Evolutionary conservation across 2,113 vertebrate genomes (phyloP).

Genomic region (Brevimyrus niger): DNA sequence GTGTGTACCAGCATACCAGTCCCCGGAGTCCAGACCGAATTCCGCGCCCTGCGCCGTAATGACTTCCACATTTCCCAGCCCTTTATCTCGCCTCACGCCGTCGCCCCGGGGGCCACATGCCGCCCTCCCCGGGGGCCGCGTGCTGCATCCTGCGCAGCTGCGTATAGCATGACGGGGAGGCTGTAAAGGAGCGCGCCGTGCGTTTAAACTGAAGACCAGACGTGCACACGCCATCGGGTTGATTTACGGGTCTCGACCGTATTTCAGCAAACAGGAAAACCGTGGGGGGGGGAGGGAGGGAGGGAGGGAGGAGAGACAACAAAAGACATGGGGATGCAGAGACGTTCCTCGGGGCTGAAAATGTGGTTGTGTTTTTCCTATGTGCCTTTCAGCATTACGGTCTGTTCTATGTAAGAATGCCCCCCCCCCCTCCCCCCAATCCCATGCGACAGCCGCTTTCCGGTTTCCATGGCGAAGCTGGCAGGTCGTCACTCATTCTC

Average conservation of each 20-base stretch:
- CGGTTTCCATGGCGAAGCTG: background rate
- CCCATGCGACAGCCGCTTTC: background rate
- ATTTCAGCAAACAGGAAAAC: background rate
- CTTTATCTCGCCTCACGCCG: conserved; percentile 31
- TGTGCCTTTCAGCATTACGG: background rate
- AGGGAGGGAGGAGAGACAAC: background rate
- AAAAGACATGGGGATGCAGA: background rate
- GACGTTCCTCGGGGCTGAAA: background rate
- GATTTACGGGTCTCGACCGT: background rate
- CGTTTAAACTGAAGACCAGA: conserved; percentile 4
- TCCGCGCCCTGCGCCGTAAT: conserved; percentile 50
- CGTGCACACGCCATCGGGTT: background rate
- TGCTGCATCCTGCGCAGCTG: background rate
- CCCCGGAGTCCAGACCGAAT: conserved; percentile 42
- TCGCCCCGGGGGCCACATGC: background rate
- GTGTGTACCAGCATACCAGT: background rate
- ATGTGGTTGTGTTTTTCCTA: background rate
- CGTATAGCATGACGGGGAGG: background rate
- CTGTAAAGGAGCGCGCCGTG: background rate
- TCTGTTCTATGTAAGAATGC: background rate
- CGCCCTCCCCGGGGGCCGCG: background rate
- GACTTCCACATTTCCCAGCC: conserved; percentile 54
- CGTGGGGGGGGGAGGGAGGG: background rate
- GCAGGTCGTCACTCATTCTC: background rate
- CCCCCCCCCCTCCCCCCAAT: background rate